Evolutionary conservation across 2,797 vertebrate species (phyloP).

Genomic region (Chloroceryle inda): DNA sequence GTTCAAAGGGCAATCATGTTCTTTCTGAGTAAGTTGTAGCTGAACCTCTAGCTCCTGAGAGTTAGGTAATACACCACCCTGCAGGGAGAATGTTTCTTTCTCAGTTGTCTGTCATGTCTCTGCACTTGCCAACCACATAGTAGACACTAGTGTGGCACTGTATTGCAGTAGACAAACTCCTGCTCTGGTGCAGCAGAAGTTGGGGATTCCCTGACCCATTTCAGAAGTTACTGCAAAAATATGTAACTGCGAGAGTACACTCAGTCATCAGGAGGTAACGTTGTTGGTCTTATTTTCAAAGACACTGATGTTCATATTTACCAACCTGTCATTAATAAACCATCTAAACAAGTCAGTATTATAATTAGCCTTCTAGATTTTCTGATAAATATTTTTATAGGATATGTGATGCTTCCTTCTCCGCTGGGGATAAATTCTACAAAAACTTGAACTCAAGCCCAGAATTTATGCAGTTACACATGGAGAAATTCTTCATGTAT

Average conservation of each 20-base stretch:
- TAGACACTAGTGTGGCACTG: neutral
- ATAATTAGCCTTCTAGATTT: neutral
- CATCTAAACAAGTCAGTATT: neutral
- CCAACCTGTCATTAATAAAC: neutral
- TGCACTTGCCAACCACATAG: neutral
- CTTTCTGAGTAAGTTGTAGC: neutral
- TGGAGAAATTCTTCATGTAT: neutral
- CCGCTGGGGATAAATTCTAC: neutral
- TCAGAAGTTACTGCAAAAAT: neutral
- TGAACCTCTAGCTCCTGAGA: neutral
- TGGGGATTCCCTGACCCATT: neutral
- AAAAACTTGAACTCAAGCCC: neutral
- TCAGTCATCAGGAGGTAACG: neutral
- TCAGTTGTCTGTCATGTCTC: neutral
- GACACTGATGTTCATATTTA: neutral
- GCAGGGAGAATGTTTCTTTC: neutral
- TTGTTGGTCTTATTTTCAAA: neutral
- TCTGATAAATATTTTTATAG: neutral
- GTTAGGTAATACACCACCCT: neutral
- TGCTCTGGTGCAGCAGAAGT: neutral
- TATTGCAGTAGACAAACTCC: neutral
- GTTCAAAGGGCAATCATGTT: neutral
- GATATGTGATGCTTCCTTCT: neutral
- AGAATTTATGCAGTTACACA: neutral
- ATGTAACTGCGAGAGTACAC: neutral